Evolutionary conservation across 2,888 invertebrate species (phyloP).

Genomic region (Cordilura impudica): DNA sequence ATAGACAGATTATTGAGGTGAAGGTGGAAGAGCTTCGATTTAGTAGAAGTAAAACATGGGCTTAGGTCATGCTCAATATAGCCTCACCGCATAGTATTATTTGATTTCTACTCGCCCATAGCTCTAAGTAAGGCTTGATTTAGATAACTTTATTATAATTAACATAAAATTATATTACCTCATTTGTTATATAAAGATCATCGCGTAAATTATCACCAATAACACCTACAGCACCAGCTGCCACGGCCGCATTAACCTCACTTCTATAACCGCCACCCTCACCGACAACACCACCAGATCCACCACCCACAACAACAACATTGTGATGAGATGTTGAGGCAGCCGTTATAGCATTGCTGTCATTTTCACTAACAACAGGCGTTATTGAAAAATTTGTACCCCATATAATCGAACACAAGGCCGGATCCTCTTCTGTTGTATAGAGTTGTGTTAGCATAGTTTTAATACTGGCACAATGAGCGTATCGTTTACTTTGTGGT

Average conservation of each 20-base stretch:
- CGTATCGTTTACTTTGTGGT: neutral
- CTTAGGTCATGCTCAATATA: too few relatives aligned
- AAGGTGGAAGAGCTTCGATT: too few relatives aligned
- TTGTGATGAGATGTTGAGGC: constrained; percentile 56
- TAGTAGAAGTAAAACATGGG: too few relatives aligned
- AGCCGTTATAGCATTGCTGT: constrained; percentile 57
- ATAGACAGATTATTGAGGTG: too few relatives aligned
- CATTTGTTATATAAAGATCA: constrained; percentile 69
- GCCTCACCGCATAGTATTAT: too few relatives aligned
- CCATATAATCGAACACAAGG: constrained; percentile 76
- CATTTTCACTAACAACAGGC: constrained; percentile 68
- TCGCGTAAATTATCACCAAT: constrained; percentile 68
- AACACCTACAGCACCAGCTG: constrained; percentile 46
- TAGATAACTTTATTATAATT: too few relatives aligned
- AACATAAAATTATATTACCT: too few relatives aligned
- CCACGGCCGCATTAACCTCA: constrained; percentile 52
- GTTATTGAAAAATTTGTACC: constrained; percentile 71
- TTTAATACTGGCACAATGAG: constrained; percentile 31
- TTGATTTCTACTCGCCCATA: too few relatives aligned
- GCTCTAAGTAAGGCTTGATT: too few relatives aligned
- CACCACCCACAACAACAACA: constrained; percentile 18
- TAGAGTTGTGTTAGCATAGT: constrained; percentile 77
- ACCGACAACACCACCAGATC: constrained; percentile 19
- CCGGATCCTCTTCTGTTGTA: constrained; percentile 76
- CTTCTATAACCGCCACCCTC: constrained; percentile 41